phyloP scores from a whole-genome alignment of 2,888 invertebrate genomes.

The Hemaris fuciformis region DNA sequence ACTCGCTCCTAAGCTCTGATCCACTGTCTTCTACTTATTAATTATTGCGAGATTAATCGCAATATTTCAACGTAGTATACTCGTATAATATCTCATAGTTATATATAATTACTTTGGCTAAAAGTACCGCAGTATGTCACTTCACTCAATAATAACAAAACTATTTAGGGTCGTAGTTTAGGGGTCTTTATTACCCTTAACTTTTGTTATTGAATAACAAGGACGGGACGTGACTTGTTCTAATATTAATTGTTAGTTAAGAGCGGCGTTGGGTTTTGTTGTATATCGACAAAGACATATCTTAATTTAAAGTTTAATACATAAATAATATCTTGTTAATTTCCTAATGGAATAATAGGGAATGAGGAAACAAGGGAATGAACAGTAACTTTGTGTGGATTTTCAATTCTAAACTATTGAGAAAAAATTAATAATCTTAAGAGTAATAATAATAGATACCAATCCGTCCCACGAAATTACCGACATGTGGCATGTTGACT shows the following conservation, averaged over 20 bases:
- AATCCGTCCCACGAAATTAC: too few relatives aligned
- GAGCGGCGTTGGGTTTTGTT: neutral
- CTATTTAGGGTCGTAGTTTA: constrained; percentile 4
- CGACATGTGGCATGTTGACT: too few relatives aligned
- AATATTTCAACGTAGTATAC: neutral
- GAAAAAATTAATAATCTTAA: too few relatives aligned
- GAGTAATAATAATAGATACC: too few relatives aligned
- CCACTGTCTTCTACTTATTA: neutral
- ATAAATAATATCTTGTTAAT: neutral
- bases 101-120: neutral
- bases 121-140: neutral
- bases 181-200: constrained; percentile 6
- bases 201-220: constrained; percentile 12
- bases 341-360: too few relatives aligned
- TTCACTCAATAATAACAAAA: neutral
- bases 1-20: neutral
- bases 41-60: neutral
- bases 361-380: too few relatives aligned
- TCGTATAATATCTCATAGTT: neutral
- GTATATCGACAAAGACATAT: constrained; percentile 1
- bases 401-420: too few relatives aligned
- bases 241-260: constrained; percentile 6
- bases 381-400: too few relatives aligned
- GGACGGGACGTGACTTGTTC: constrained; percentile 6
- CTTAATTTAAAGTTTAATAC: neutral